Conservation (phyloP, 2,888 invertebrate species). For the Phortica okadai region DNA sequence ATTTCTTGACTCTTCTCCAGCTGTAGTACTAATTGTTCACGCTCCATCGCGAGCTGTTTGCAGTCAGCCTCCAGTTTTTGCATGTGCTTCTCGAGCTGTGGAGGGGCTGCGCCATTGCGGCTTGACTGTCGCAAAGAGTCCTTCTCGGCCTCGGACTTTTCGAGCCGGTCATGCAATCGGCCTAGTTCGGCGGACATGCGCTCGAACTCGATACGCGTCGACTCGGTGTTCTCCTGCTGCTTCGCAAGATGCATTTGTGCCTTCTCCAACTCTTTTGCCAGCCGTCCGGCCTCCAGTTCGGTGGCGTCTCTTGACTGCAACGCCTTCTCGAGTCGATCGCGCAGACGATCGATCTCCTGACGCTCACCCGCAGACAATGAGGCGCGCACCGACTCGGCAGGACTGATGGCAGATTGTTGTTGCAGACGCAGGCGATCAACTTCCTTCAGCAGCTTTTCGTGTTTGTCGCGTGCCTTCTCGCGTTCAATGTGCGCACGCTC, state of each 20-base stretch:
- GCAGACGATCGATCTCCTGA: slow-evolving; percentile 88
- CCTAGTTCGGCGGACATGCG: slow-evolving; percentile 89
- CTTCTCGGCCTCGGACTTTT: slow-evolving; percentile 86
- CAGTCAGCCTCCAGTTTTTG: slow-evolving; percentile 90
- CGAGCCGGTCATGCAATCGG: slow-evolving; percentile 87
- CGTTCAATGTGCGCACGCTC: slow-evolving; percentile 92
- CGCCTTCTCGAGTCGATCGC: slow-evolving; percentile 91
- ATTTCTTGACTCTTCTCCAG: slow-evolving; percentile 95
- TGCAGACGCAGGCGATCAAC: slow-evolving; percentile 79
- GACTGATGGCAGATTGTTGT: slow-evolving; percentile 77
- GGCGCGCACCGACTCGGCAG: slow-evolving; percentile 76
- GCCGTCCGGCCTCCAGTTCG: slow-evolving; percentile 88
- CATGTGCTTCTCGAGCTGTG: slow-evolving; percentile 90
- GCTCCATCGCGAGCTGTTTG: slow-evolving; percentile 89
- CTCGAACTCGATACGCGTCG: slow-evolving; percentile 90
- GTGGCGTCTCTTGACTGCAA: slow-evolving; percentile 85
- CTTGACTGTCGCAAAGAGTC: slow-evolving; percentile 84
- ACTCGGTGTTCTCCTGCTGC: slow-evolving; percentile 89
- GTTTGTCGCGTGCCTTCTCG: slow-evolving; percentile 90
- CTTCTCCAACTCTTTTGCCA: slow-evolving; percentile 91
- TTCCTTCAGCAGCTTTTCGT: slow-evolving; percentile 86
- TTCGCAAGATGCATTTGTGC: slow-evolving; percentile 89
- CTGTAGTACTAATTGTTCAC: slow-evolving; percentile 90
- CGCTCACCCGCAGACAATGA: slow-evolving; percentile 80
- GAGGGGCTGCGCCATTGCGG: slow-evolving; percentile 85